These are phyloP conservation scores for Steinernema hermaphroditum DNA, from an alignment of 2,888 invertebrate genomes.

Conservation along the genomic window DNA sequence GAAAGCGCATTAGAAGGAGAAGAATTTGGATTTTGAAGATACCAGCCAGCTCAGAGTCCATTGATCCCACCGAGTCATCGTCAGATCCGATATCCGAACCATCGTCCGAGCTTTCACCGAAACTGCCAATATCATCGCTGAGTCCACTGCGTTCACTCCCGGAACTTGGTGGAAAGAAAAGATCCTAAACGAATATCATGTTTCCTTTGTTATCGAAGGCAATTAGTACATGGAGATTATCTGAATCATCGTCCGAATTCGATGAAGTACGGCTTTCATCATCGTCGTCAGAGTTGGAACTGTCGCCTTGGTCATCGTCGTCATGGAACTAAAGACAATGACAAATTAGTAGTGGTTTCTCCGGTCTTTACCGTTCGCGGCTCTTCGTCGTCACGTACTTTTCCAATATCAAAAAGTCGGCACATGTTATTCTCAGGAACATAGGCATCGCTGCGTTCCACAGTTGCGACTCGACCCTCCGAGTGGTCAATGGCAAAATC, in stretches of 20 bases:
- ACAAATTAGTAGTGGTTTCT: no score
- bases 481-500: conserved; percentile 81
- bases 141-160: background rate
- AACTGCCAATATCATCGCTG: background rate
- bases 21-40: background rate
- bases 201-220: no score
- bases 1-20: background rate
- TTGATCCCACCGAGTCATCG: background rate
- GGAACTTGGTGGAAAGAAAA: background rate
- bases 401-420: conserved; percentile 87
- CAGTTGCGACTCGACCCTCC: conserved; percentile 85
- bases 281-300: conserved; percentile 40
- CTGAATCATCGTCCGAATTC: background rate
- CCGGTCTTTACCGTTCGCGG: conserved; percentile 33
- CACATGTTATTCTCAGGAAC: conserved; percentile 73
- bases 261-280: no score
- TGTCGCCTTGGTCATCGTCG: conserved; percentile 39
- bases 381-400: conserved; percentile 80
- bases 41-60: background rate
- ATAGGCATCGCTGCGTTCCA: conserved; percentile 73
- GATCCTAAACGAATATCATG: background rate
- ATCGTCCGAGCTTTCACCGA: no score
- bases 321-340: conserved; percentile 32
- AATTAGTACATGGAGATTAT: background rate
- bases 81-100: no score